Evolutionary conservation across 2,113 vertebrate species (phyloP), one percentile per base, ranked within the genome.

Genomic region (Misgurnus anguillicaudatus): DNA sequence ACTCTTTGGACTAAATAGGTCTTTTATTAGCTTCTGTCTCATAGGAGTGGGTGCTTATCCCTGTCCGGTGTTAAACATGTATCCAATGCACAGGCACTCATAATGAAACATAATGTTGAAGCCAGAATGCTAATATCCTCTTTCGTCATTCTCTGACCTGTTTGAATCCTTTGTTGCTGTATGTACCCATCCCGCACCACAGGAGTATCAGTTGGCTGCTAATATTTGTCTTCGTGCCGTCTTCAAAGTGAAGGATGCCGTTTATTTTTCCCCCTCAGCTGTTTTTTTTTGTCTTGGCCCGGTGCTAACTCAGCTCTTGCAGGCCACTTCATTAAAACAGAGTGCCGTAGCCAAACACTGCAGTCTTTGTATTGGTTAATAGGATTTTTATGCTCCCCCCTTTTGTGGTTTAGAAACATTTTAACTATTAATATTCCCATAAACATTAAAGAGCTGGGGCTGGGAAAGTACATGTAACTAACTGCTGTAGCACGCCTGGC

Each of bases 351-450:
- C 81, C 80, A 85, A 89, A 91, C 87, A 90, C 86, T 89, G 65
- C 68, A 76, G 85, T 83, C 89, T 89, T 91, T 91, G 90, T 91
- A 83, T 83, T 38, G 82, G 47, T 38, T 92, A 91, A 92, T 91
- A 88, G 89, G 89, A 91, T 92, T 92, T 88, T 86, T 89, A 88
- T 90, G 85, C 86, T 83, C 62, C 48, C 48, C 42, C 3, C 66
- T 79, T 85, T 83, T 87, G 84, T 80, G 80, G 83, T 87, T 88
- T 76, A 72, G 82, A 83, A 85, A 77, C 66, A 19, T 89, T 89
- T 89, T 82, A 84, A 84, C 85, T 88, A 84, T 90, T 89, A 87
- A 87, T 86, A 88, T 90, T 88, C 86, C 86, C 80, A 57, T 36
- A 79, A 77, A 65, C 65, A 45, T 78, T 81, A 75, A 53, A 78